Evolutionary conservation across 2,888 invertebrate genomes (phyloP), one percentile per base, ranked within the genome.

Genomic region (Deilephila porcellus): DNA sequence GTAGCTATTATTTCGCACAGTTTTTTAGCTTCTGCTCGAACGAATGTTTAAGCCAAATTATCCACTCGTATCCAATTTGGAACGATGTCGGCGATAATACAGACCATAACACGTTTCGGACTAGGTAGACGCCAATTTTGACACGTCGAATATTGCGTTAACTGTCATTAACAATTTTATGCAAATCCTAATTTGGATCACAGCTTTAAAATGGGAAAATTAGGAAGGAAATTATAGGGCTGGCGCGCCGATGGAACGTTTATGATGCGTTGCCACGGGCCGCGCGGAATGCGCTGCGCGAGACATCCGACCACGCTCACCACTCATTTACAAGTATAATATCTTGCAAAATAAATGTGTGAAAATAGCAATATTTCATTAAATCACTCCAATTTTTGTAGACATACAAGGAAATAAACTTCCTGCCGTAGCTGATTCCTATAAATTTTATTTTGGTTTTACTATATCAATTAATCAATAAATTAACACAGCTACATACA

Each of bases 161-260:
- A 88, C 89, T 89, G 89, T 88, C 89, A 91, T 93, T 91, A 93
- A 88, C 90, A 90, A 91, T 91, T 92, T 92, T 92, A 93, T 93
- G 93, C 93, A 92, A 92, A 93, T 92, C 90, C 86, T 86, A 90
- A 92, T 89, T 89, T 87, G 90, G 88, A 91, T 90, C 90, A 88
- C 88, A 86, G 88, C 85, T 88, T 90, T 87, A 87, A 89, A 91
- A 88, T 90, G 90, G 88, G 86, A 83, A 90, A 90, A 91, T 91
- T 91, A 91, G 91, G 88, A 88, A 83, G 88, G 75, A 92, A 91
- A 93, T 92, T 92, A 92, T 88, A 92, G 92, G 90, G 90, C 88
- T 85, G 83, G 84, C 75, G 83, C 79, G 89, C 91, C 90, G 90
- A 90, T 87, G 87, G 86, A 87, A 84, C 88, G 88, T 88, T 90